Evolutionary conservation across 2,888 invertebrate species (phyloP), one percentile per base, ranked within the genome.

Genomic region (Halocaridina rubra): DNA sequence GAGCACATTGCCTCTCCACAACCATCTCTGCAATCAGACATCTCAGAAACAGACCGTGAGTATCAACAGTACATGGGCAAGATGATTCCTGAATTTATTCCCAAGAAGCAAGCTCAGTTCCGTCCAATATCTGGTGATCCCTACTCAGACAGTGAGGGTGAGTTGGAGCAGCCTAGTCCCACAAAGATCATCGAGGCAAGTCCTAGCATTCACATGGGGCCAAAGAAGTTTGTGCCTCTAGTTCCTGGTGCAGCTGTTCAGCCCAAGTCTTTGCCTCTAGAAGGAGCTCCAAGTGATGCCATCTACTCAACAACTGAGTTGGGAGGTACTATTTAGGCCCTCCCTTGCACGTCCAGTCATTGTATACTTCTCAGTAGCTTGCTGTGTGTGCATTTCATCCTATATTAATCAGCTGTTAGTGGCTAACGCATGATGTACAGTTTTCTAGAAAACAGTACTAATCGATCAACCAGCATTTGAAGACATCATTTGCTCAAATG

Each of bases 21-120:
- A 22, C 82, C 82, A 29, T 82, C 82, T 19, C 82, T 76, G 59
- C 82, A 82, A 39, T 84, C 82, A 8, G 79, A 81, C 74, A 64
- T 79, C 77, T 81, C 81, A n/a, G 77, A 81, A 78, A 79, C 81
- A 59, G 86, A 81, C 81, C 80, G 80, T 80, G 85, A 85, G 77
- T 80, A 80, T 80, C 80, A 80, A 59, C 80, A 85, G 64, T 80
- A 76, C 46, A 86, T 81, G 79, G 86, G 86, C 46, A 86, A 86
- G 81, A 81, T 86, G 72, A 79, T 81, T 78, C 85, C 80, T 24
- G 77, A 85, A 61, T 85, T 81, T 85, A 72, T 85, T 19, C 86
- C 86, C 72, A 86, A 86, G 81, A 81, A 81, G 64, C 86, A 86
- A 78, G 75, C 79, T 2, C 86, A 86, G 79, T 86, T 86, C 75